Base-by-base conservation (phyloP, 2,113 vertebrate species). In the Alethe castanea region DNA sequence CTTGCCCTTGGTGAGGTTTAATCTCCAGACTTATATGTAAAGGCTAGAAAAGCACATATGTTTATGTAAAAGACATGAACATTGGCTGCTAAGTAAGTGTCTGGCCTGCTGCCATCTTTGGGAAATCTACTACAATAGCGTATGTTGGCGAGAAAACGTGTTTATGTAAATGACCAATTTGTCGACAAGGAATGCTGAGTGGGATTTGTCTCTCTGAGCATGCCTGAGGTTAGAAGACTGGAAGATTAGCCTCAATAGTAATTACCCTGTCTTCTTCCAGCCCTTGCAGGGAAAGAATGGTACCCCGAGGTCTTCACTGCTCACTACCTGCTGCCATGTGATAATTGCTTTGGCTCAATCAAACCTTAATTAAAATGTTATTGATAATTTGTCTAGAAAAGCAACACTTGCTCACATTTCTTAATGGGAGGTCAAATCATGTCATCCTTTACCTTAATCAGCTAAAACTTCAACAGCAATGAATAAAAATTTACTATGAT, bases 81-180 rank as follows among this genome's bases (percentile, higher is more conserved):
- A 1, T 4, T 90, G 79, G 44, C 88, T 93, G 85, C 44, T 94
- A 86, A 93, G 36, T 62, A 40, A 80, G 59, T 89, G 70, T 19
- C 86, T 95, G 92, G 95, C 94, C 88, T 82, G 82, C 87, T 97
- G 95, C 96, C 94, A 82, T 94, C 92, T 94, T 94, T 44, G 33
- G 65, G 45, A 62, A 22, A 54, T 85, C 64, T 45, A 15, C 52
- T 91, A 60, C 80, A 73, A 76, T 61, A 87, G 78, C 73, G 28
- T 90, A 31, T 70, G 40, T 50, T 65, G 71, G 82, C 3, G 4
- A 89, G 65, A 72, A 67, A 71, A n/a, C 47, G 8, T 23, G 73
- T 86, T 92, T 91, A 69, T 47, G 72, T 60, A 53, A 38, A 66
- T 81, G 73, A 36, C 72, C 88, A 90, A 36, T 96, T 82, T 92